Evolutionary conservation across 2,113 vertebrate genomes (phyloP), one percentile per base, ranked within the genome.

Genomic region (Phasianus colchicus): DNA sequence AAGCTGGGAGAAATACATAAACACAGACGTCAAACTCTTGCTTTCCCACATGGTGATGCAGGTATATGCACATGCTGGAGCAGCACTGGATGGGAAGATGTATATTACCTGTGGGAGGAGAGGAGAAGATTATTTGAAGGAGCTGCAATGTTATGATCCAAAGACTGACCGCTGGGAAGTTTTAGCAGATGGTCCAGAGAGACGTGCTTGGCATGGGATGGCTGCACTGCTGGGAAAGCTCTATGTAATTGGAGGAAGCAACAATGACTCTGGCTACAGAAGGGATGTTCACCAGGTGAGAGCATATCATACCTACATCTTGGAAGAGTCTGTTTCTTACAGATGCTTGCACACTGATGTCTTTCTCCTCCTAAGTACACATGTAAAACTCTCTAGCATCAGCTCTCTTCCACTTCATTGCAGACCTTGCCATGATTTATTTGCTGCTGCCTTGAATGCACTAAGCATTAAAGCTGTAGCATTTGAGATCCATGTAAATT

Each of bases 191-290:
- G 98, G 99, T 18, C 99, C 99, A 0, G 98, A 99, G 86, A 98
- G 98, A 75, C 97, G 99, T 13, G 99, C 99, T 13, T 99, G 99
- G 99, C 99, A 99, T 0, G 98, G 99, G 50, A 99, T 98, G 98
- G 99, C 99, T 1, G 98, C 98, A 0, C 93, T 98, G 29, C 97
- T 98, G 4, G 98, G 98, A 10, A 98, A 98, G 29, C 89, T 98
- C 38, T 99, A 99, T 5, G 98, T 99, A 45, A 98, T 99, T 1
- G 99, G 99, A 8, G 99, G 99, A 34, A 99, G 99, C 97, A 99
- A 99, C 92, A 98, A 99, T 1, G 97, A 99, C 17, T 98, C 98
- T 1, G 98, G 98, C 52, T 98, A 98, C 95, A 98, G 99, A 32
- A 97, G 98, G 30, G 99, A 99, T 6, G 98, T 99, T 79, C 98